Conservation (phyloP, 1,140 invertebrate species). For the Tetragonula clypearis region DNA sequence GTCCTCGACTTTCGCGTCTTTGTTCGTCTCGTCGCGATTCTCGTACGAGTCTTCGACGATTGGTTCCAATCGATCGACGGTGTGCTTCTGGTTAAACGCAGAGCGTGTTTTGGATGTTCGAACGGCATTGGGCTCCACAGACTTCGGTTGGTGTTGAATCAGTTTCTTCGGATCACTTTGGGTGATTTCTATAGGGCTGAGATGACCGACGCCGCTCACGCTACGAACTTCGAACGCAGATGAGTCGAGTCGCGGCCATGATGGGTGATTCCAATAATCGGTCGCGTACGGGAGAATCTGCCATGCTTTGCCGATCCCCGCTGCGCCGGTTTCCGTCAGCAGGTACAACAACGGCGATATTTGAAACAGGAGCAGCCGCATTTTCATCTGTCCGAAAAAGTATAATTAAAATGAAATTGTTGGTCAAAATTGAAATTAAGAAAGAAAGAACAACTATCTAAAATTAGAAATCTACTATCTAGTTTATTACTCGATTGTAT, state of each 20-base stretch:
- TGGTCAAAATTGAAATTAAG: too few species aligned
- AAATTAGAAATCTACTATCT: too few species aligned
- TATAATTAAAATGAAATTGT: too few species aligned
- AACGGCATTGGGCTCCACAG: not conserved
- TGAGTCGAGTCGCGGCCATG: constrained; percentile 69
- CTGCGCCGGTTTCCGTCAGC: constrained; percentile 48
- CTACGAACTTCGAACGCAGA: constrained; percentile 72
- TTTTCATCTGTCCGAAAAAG: constrained; percentile 48
- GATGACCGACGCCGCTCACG: constrained; percentile 68
- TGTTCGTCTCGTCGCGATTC: not conserved
- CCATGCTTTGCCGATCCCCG: constrained; percentile 73
- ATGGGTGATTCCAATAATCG: constrained; percentile 57
- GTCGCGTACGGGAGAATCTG: constrained; percentile 64
- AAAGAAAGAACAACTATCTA: too few species aligned
- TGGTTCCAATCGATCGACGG: not conserved
- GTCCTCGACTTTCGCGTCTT: not conserved
- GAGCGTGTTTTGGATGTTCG: not conserved
- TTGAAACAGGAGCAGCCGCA: constrained; percentile 28
- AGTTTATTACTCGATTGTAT: not conserved
- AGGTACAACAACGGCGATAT: constrained; percentile 46
- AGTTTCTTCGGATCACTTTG: not conserved
- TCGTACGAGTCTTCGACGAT: constrained; percentile 1
- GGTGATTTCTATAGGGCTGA: constrained; percentile 16
- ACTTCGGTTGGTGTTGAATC: not conserved
- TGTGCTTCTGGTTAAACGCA: not conserved